Base-by-base conservation (phyloP, 2,113 vertebrate genomes). In the Sapayoa aenigma region DNA sequence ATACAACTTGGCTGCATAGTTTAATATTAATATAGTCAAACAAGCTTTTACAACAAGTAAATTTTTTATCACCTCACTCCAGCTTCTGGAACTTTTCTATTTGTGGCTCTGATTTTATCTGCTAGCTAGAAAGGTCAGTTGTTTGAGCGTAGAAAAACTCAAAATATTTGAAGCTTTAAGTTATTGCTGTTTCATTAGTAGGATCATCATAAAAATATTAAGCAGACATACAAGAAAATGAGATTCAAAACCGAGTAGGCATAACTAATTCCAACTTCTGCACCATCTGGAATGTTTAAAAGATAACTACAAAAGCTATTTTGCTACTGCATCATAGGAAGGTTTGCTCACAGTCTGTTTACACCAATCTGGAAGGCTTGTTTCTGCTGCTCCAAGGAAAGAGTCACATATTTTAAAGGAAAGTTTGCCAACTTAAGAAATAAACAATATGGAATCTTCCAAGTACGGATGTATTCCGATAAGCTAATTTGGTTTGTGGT, bases 1-100 rank as follows among this genome's bases (percentile, higher is more conserved):
- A 33, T 24, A 33, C 0, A 2, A 41, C 33, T 56, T 83, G 23
- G 6, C 19, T 71, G 62, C 0, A 1, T 4, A 39, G 6, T 19
- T 9, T 58, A 84, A 74, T 24, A 84, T n/a, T 60, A 71, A 81
- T 42, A 80, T 30, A 84, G 9, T 66, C 30, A 75, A 87, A 71
- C 22, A 49, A 66, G 13, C 14, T 62, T 88, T 88, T 85, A 58
- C 21, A 92, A 41, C 16, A 66, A 63, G 50, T 22, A 27, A 12
- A 4, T 53, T 53, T 82, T 75, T 55, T 67, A 81, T 55, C 47
- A 63, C 23, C 22, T 87, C 37, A 21, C 6, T 72, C 42, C 42
- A 63, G 35, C 8, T 85, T 87, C 74, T 27, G 52, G 11, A 53
- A 22, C 33, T 59, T 60, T 56, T 49, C 47, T 63, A 2, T 49